Evolutionary conservation across 2,113 vertebrate species (phyloP).

Genomic region (Fregetta grallaria): DNA sequence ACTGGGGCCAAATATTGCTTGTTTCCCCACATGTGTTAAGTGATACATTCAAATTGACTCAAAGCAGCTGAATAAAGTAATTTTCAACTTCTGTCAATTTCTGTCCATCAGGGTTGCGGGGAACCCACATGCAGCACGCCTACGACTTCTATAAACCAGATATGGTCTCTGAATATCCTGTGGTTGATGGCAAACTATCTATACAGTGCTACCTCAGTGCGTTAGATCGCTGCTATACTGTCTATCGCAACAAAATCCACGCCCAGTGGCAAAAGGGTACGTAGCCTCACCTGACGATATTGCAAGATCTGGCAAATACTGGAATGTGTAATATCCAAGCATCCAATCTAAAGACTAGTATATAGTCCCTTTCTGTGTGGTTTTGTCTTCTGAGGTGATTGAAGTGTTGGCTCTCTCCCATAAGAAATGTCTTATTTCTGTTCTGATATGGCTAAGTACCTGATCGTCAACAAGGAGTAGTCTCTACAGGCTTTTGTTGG

Average conservation of each 20-base stretch:
- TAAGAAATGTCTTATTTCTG: not conserved
- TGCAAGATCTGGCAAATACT: not conserved
- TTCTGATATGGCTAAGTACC: not conserved
- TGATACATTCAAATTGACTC: not conserved
- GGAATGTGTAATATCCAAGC: not conserved
- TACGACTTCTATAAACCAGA: constrained; percentile 99
- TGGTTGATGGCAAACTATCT: constrained; percentile 95
- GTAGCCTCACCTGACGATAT: not conserved
- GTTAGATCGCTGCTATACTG: constrained; percentile 90
- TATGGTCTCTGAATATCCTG: constrained; percentile 94
- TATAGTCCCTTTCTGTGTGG: not conserved
- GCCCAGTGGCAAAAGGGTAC: constrained; percentile 93
- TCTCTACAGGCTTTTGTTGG: not conserved
- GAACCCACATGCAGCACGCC: constrained; percentile 95
- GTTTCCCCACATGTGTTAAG: rapidly evolving
- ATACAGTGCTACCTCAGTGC: constrained; percentile 97
- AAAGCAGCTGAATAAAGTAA: not conserved
- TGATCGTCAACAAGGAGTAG: not conserved
- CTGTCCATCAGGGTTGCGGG: constrained; percentile 83
- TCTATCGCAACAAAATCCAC: constrained; percentile 91
- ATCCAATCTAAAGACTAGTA: not conserved
- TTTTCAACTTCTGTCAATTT: not conserved
- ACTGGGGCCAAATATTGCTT: not conserved
- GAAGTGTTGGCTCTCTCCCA: not conserved
- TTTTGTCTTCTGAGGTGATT: not conserved